These are phyloP conservation scores for Scleropages formosus DNA, from an alignment of 2,797 vertebrate genomes.

Conservation along the genomic window DNA sequence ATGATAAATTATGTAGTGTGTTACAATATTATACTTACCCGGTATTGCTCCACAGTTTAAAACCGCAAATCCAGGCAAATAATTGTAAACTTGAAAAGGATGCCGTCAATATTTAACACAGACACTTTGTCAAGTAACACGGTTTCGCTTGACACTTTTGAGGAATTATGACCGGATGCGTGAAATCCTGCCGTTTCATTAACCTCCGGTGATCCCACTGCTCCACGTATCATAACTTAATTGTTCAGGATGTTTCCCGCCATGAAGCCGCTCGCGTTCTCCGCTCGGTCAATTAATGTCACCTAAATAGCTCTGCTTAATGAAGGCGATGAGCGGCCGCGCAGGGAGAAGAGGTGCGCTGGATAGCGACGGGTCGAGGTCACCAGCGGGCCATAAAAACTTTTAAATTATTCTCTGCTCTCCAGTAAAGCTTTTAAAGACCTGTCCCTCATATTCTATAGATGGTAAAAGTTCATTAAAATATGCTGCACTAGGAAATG, in stretches of 20 bases:
- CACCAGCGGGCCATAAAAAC: neutral
- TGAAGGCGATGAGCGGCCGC: neutral
- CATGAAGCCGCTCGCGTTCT: slow-evolving; percentile 21
- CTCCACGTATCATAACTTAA: slow-evolving; percentile 15
- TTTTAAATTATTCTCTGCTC: no score
- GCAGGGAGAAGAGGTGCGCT: neutral
- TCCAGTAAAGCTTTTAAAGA: no score
- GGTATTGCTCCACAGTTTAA: no score
- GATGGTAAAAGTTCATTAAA: no score
- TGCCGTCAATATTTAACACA: no score
- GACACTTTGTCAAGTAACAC: no score
- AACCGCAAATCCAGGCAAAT: no score
- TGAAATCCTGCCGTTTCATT: slow-evolving; percentile 19
- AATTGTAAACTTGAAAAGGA: no score
- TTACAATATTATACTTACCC: no score
- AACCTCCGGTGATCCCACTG: slow-evolving; percentile 22
- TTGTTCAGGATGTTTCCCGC: neutral
- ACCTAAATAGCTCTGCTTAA: slow-evolving; percentile 9
- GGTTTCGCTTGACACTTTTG: neutral
- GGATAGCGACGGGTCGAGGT: neutral
- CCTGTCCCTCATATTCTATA: no score
- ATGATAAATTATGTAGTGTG: no score
- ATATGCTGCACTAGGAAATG: no score
- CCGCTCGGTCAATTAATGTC: slow-evolving; percentile 20
- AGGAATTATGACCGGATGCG: slow-evolving; percentile 14